Percentiles rank a stretch among this genome's conserved stretches.
These are phyloP conservation scores for Poeciliopsis retropinna DNA, from an alignment of 2,113 vertebrate genomes.

Conservation along the genomic window DNA sequence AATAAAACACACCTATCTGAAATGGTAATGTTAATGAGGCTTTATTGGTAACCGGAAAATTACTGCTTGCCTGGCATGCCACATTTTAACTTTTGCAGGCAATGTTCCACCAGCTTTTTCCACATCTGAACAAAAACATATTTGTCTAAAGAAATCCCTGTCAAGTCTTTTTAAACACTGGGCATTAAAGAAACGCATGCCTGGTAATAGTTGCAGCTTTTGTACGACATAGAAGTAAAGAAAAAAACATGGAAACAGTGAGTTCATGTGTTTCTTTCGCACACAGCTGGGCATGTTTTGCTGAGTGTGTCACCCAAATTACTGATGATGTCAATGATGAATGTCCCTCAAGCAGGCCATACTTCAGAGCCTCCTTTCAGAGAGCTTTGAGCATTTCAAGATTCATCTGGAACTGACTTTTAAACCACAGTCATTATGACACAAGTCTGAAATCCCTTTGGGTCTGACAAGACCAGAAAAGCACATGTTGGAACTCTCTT, in stretches of 20 bases:
- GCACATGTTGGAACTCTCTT: constrained; percentile 21
- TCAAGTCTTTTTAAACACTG: constrained; percentile 47
- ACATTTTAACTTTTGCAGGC: constrained; percentile 36
- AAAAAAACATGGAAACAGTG: constrained; percentile 58
- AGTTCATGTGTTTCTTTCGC: constrained; percentile 64
- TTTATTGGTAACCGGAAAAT: constrained; percentile 50
- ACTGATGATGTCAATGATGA: constrained; percentile 68
- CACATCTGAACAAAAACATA: constrained; percentile 63
- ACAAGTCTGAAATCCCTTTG: constrained; percentile 30
- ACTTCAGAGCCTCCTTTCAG: constrained; percentile 43
- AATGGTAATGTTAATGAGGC: constrained; percentile 22
- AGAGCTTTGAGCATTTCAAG: constrained; percentile 38
- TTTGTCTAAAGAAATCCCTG: constrained; percentile 46
- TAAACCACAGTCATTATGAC: constrained; percentile 54
- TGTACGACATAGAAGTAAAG: constrained; percentile 47
- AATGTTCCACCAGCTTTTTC: constrained; percentile 22
- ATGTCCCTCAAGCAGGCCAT: constrained; percentile 48
- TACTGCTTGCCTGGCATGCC: constrained; percentile 49
- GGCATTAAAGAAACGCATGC: constrained; percentile 44
- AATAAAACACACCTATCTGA: background rate
- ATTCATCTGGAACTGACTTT: constrained; percentile 49
- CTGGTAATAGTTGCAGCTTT: constrained; percentile 50
- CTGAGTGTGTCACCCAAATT: constrained; percentile 65
- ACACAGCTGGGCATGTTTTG: constrained; percentile 74
- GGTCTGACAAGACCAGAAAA: constrained; percentile 29